phyloP scores from a whole-genome alignment of 2,113 vertebrate genomes.

The Larimichthys crocea region DNA sequence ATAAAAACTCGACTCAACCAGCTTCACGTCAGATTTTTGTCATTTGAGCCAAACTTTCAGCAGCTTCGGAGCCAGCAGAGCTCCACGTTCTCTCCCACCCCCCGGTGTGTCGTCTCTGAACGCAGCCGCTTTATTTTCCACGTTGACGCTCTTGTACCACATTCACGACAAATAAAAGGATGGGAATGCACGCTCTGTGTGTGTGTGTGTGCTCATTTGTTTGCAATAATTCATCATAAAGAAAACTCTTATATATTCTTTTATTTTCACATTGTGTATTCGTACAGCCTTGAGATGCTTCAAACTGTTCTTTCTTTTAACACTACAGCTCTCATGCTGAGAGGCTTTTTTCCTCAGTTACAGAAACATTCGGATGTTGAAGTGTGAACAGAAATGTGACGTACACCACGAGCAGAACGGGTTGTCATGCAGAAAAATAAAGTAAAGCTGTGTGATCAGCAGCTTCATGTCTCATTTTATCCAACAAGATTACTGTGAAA shows the following conservation, averaged over 20 bases:
- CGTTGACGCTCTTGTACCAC: slow-evolving; percentile 72
- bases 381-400: not conserved
- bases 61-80: slow-evolving; percentile 7
- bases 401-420: not conserved
- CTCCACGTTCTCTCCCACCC: slow-evolving; percentile 1
- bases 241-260: not conserved
- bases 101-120: not conserved
- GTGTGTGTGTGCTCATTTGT: not conserved
- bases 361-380: not conserved
- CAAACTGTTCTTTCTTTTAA: not conserved
- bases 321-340: not conserved
- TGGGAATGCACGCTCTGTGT: slow-evolving; percentile 61
- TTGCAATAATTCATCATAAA: too few relatives aligned
- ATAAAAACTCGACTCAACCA: slow-evolving; percentile 28
- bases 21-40: slow-evolving; percentile 24
- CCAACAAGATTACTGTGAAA: not conserved
- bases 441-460: not conserved
- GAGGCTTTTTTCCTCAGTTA: not conserved
- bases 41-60: slow-evolving; percentile 16
- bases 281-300: not conserved
- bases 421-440: not conserved
- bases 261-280: not conserved
- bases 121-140: slow-evolving; percentile 34
- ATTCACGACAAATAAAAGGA: slow-evolving; percentile 75
- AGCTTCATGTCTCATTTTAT: not conserved